A percentile compares a stretch with the other conserved stretches of the same genome.
Conservation (phyloP, 2,797 vertebrate species). For the Cirrhinus mrigala region DNA sequence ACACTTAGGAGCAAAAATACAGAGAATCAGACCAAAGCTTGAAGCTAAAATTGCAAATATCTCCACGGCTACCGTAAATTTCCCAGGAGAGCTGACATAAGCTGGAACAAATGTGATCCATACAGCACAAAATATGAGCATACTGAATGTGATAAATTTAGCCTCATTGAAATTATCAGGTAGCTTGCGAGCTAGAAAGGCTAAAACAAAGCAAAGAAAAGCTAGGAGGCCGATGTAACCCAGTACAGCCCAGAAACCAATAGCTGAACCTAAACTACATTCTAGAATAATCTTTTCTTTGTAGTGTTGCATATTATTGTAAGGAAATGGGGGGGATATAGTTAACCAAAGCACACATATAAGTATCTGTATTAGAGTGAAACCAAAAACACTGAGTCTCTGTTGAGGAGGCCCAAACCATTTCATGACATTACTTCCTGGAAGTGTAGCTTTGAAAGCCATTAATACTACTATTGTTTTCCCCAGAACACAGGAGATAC, state of each 20-base stretch:
- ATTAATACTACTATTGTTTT: constrained; percentile 73
- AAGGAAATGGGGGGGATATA: constrained; percentile 60
- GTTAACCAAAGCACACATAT: constrained; percentile 62
- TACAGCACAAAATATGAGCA: constrained; percentile 50
- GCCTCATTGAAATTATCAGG: constrained; percentile 64
- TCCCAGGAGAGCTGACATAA: constrained; percentile 8
- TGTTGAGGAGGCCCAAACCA: constrained; percentile 76
- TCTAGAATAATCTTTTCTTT: constrained; percentile 62
- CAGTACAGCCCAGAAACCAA: constrained; percentile 64
- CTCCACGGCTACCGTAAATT: neutral
- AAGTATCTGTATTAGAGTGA: constrained; percentile 64
- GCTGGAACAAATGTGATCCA: constrained; percentile 2
- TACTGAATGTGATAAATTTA: constrained; percentile 69
- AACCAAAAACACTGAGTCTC: constrained; percentile 69
- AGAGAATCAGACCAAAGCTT: constrained; percentile 63
- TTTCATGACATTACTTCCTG: constrained; percentile 72
- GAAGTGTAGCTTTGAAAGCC: constrained; percentile 73
- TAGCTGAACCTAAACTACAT: constrained; percentile 58
- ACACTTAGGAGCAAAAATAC: constrained; percentile 68
- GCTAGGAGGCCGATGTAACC: constrained; percentile 66
- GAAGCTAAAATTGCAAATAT: constrained; percentile 58
- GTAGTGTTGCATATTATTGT: constrained; percentile 54
- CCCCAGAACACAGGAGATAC: neutral
- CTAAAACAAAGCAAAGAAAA: constrained; percentile 56
- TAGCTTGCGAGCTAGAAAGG: constrained; percentile 55